These are phyloP conservation scores for Eupleurogrammus muticus DNA, from an alignment of 2,797 vertebrate genomes.

Conservation along the genomic window DNA sequence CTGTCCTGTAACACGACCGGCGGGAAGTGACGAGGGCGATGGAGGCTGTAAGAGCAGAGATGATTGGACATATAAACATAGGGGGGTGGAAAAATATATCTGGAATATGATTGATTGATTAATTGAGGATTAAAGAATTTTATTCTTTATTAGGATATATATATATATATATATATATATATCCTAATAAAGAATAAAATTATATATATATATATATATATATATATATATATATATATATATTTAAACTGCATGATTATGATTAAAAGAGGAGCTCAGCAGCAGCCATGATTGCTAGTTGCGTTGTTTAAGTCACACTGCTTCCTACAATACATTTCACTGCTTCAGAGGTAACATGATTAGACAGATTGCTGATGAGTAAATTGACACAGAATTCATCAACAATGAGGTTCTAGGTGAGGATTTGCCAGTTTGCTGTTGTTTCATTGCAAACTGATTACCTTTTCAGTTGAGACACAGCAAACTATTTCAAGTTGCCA, in stretches of 20 bases:
- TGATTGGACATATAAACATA: constrained; percentile 40
- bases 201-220: constrained; percentile 7
- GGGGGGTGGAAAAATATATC: constrained; percentile 20
- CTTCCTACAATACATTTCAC: constrained; percentile 5
- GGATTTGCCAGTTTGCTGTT: not conserved
- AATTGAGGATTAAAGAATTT: too few species aligned
- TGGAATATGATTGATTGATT: constrained; percentile 26
- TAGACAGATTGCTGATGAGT: not conserved
- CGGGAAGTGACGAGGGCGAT: constrained; percentile 39
- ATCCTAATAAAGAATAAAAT: too few species aligned
- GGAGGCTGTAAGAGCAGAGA: constrained; percentile 30
- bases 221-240: constrained; percentile 4
- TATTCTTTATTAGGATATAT: constrained; percentile 1
- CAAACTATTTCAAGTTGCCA: not conserved
- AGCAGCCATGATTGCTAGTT: not conserved
- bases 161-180: constrained; percentile 6
- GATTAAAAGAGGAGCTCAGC: not conserved
- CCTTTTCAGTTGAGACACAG: not conserved
- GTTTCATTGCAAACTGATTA: not conserved
- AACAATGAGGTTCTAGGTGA: not conserved
- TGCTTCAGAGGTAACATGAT: not conserved
- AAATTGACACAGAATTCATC: not conserved
- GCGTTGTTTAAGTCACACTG: not conserved
- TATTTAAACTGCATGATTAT: constrained; percentile 7
- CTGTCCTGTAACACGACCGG: constrained; percentile 46